These are phyloP conservation scores for Byasa hedistus DNA, from an alignment of 2,888 invertebrate genomes.

Conservation along the genomic window DNA sequence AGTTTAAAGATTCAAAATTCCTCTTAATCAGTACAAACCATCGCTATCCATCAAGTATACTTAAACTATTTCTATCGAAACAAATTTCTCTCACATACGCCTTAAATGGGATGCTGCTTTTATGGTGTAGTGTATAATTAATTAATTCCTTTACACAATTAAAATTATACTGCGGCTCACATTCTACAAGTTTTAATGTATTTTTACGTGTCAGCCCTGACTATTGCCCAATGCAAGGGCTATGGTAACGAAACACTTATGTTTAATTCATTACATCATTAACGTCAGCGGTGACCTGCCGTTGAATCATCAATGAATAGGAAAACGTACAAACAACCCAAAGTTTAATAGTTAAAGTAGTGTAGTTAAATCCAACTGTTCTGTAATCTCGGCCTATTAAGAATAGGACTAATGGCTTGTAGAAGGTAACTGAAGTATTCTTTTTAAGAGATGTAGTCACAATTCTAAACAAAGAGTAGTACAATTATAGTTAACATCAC, in stretches of 20 bases:
- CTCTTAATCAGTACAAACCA: neutral
- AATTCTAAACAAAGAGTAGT: too few species aligned
- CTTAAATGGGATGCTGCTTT: neutral
- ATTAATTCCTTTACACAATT: neutral
- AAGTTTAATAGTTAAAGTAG: neutral
- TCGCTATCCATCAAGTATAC: neutral
- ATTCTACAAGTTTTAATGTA: neutral
- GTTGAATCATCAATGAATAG: slow-evolving; percentile 42
- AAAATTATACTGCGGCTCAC: neutral
- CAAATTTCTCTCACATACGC: neutral
- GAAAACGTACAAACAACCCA: slow-evolving; percentile 12
- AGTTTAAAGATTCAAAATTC: too few species aligned
- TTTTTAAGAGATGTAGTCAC: neutral
- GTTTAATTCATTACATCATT: slow-evolving; percentile 42
- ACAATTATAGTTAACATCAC: neutral
- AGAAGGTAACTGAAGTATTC: too few species aligned
- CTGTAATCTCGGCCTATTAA: neutral
- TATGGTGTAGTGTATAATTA: neutral
- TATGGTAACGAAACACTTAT: slow-evolving; percentile 25
- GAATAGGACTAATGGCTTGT: too few species aligned
- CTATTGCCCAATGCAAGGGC: slow-evolving; percentile 21
- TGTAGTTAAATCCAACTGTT: neutral
- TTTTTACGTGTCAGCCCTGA: slow-evolving; percentile 24
- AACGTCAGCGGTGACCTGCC: slow-evolving; percentile 37
- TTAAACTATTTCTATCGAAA: neutral